Percentiles rank a stretch among this genome's conserved stretches.
These are phyloP conservation scores for Zoanthus solanderi DNA, from an alignment of 92 coral and sea anemone species.

Conservation along the genomic window DNA sequence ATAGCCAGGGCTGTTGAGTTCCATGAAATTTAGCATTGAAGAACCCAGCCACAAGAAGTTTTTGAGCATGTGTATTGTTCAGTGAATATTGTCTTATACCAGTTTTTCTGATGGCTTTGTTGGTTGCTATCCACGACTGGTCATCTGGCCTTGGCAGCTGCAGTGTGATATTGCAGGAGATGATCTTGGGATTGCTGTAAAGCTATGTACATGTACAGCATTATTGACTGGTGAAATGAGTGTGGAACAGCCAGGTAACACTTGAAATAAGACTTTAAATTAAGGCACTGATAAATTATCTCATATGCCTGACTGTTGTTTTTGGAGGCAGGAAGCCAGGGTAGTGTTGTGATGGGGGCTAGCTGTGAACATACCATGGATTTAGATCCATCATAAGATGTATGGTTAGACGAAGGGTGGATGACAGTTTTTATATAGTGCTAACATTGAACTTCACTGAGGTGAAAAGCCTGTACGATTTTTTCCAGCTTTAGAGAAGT, in stretches of 20 bases:
- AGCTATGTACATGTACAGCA: constrained; percentile 5
- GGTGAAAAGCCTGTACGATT: constrained; percentile 51
- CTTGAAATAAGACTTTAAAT: constrained; percentile 45
- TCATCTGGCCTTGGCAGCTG: too few species aligned
- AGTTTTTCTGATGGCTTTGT: too few species aligned
- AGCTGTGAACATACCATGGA: constrained; percentile 52
- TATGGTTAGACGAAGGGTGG: constrained; percentile 51
- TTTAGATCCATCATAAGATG: constrained; percentile 54
- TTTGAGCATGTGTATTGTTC: too few species aligned
- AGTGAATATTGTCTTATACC: too few species aligned
- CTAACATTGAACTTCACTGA: constrained; percentile 48
- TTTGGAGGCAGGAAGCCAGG: constrained; percentile 39
- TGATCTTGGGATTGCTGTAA: neutral
- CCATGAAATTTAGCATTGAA: too few species aligned
- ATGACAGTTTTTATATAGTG: constrained; percentile 61
- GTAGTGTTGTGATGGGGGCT: constrained; percentile 51
- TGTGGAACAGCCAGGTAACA: constrained; percentile 31
- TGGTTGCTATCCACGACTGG: too few species aligned
- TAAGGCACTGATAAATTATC: constrained; percentile 41
- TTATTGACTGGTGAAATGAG: constrained; percentile 45
- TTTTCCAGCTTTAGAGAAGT: constrained; percentile 56
- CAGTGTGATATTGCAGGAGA: too few species aligned
- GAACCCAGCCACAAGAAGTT: too few species aligned
- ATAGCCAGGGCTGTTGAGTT: too few species aligned
- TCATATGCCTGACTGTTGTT: constrained; percentile 40